A percentile compares a stretch with the other conserved stretches of the same genome.
Conservation (phyloP, 2,888 invertebrate genomes). For the Dysmachus trigonus region DNA sequence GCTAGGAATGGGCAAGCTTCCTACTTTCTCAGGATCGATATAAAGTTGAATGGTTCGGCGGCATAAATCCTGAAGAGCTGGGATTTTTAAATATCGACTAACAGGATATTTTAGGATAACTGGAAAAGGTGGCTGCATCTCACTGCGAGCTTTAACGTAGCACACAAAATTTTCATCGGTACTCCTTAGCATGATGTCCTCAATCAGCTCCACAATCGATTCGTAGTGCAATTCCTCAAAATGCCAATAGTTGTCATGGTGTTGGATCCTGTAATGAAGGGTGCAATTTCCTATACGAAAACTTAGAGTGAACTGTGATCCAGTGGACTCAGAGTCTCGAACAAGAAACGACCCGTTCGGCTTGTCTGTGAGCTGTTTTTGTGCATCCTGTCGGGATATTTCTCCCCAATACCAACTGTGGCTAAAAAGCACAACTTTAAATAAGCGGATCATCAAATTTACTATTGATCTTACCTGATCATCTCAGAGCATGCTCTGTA, state of each 20-base stretch:
- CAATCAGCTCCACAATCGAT: conserved; percentile 77
- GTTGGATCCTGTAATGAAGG: conserved; percentile 79
- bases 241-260: conserved; percentile 67
- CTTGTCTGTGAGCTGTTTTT: conserved; percentile 72
- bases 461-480: conserved; percentile 56
- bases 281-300: conserved; percentile 76
- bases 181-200: conserved; percentile 77
- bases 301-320: conserved; percentile 76
- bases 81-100: conserved; percentile 76
- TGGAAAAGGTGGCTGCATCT: conserved; percentile 75
- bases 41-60: conserved; percentile 77
- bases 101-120: conserved; percentile 79
- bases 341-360: conserved; percentile 82
- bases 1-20: conserved; percentile 72
- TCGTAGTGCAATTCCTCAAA: conserved; percentile 61
- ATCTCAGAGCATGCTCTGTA: conserved; percentile 62
- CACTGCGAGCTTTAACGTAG: conserved; percentile 74
- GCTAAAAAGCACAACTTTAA: conserved; percentile 52
- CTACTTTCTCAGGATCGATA: conserved; percentile 74
- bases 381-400: conserved; percentile 76
- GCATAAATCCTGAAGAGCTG: conserved; percentile 77
- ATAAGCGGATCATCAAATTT: background rate
- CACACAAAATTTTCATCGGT: conserved; percentile 74
- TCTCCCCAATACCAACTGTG: conserved; percentile 86
- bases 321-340: conserved; percentile 78